Base-by-base conservation (phyloP, 2,113 vertebrate species). In the Carassius gibelio region DNA sequence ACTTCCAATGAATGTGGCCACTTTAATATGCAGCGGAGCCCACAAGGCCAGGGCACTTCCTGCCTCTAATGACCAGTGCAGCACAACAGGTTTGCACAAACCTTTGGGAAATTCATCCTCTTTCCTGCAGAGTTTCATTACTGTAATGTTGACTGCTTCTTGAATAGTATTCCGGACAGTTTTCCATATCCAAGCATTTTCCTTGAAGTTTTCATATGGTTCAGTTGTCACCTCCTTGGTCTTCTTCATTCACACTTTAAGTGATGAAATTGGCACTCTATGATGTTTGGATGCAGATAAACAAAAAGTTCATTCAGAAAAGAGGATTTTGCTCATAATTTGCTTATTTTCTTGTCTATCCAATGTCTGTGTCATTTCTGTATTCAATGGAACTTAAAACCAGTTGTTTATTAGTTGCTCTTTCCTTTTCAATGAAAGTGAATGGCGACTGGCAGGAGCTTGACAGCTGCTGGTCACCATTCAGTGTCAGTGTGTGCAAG, bases 31-130 rank as follows among this genome's bases (percentile, higher is more conserved):
- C 61, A 48, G 45, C 45, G 45, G 45, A 48, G 3, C 10, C 79
- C 75, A 45, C 57, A 21, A 76, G 75, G 72, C 61, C 59, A 52
- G 26, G 21, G 76, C 88, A 89, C 88, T 86, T 90, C 88, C 87
- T 91, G 88, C 88, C 88, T 90, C 88, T 88, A 86, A 89, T 85
- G 66, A 89, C 84, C 87, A 76, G 30, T 86, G 76, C 66, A 75
- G 81, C 69, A 75, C 26, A 17, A 68, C 82, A 75, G 38, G 74
- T 23, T 23, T 85, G 23, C 13, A 75, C 76, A 85, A 87, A 83
- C 76, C 45, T 57, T 61, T 79, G 26, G 50, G 52, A 80, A n/a
- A 14, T 45, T 34, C 14, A 19, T 45, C 15, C 61, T 6, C 14
- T 48, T 48, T 48, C 45, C 45, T 48, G 10, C 45, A 48, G 42